Evolutionary conservation across 2,888 invertebrate genomes (phyloP).

Genomic region (Drosophila melanosoma): DNA sequence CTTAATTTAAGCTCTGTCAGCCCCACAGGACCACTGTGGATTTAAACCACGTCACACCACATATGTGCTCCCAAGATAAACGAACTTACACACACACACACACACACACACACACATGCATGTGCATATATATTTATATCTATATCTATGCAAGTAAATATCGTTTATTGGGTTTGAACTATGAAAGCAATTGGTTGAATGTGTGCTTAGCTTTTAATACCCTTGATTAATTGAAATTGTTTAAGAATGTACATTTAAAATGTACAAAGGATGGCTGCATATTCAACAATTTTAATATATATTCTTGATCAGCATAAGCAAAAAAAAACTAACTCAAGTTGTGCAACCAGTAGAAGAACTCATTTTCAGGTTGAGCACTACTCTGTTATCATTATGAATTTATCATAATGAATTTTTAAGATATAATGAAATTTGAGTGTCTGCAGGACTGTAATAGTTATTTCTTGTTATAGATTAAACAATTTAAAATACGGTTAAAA

Average conservation of each 20-base stretch:
- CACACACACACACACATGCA: background rate
- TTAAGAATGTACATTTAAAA: background rate
- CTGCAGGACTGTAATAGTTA: no score
- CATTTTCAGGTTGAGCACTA: background rate
- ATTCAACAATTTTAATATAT: background rate
- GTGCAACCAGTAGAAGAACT: background rate
- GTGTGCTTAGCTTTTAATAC: background rate
- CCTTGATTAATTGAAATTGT: background rate
- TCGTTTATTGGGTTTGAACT: background rate
- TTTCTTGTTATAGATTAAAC: no score
- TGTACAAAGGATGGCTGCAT: background rate
- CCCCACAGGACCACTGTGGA: constrained; percentile 29
- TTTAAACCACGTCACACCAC: constrained; percentile 18
- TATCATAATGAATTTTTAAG: background rate
- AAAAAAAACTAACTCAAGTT: background rate
- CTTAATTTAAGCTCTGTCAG: constrained; percentile 35
- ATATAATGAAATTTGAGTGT: background rate
- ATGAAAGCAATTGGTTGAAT: background rate
- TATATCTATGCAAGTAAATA: background rate
- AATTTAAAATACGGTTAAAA: no score
- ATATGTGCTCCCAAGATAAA: background rate
- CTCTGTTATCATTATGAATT: background rate
- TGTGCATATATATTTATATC: background rate
- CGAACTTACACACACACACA: background rate
- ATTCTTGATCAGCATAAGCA: background rate